A percentile compares a stretch with the other conserved stretches of the same genome.
phyloP scores from a whole-genome alignment of 2,888 invertebrate genomes.

The Polydrusus cervinus region DNA sequence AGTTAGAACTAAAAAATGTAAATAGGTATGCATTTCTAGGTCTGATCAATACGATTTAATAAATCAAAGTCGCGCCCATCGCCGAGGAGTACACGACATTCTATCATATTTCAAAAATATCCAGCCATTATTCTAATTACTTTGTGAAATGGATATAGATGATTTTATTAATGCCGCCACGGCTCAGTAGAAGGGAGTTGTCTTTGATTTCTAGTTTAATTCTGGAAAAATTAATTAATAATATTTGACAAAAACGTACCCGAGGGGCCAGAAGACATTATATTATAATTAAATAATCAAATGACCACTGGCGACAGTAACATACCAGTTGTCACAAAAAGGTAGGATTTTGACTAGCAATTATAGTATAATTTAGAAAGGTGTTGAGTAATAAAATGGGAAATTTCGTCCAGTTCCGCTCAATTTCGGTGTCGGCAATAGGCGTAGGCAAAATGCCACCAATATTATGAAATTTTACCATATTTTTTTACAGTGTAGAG shows the following conservation, averaged over 20 bases:
- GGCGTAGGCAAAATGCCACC: too few species aligned
- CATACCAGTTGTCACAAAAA: too few species aligned
- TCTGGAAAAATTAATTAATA: conserved; percentile 1
- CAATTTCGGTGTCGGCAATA: too few species aligned
- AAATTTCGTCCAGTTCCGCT: too few species aligned
- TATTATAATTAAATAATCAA: too few species aligned
- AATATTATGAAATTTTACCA: too few species aligned
- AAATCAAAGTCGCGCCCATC: conserved; percentile 69
- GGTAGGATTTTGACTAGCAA: too few species aligned
- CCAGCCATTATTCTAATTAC: conserved; percentile 70
- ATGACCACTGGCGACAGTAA: too few species aligned
- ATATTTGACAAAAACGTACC: conserved; percentile 6
- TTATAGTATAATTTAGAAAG: too few species aligned
- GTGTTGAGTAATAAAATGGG: too few species aligned
- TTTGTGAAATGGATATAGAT: conserved; percentile 66
- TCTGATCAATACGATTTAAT: conserved; percentile 66
- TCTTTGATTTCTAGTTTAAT: background rate
- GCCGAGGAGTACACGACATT: conserved; percentile 67
- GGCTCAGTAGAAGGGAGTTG: conserved; percentile 47
- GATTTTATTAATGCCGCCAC: conserved; percentile 66
- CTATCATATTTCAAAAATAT: conserved; percentile 70
- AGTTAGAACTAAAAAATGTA: conserved; percentile 37
- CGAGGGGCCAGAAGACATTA: too few species aligned
- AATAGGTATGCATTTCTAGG: conserved; percentile 50
- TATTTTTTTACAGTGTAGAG: too few species aligned